Percentiles rank a stretch among this genome's conserved stretches.
Evolutionary conservation across 92 coral and sea anemone genomes (phyloP).

Genomic region (Micromussa lordhowensis): DNA sequence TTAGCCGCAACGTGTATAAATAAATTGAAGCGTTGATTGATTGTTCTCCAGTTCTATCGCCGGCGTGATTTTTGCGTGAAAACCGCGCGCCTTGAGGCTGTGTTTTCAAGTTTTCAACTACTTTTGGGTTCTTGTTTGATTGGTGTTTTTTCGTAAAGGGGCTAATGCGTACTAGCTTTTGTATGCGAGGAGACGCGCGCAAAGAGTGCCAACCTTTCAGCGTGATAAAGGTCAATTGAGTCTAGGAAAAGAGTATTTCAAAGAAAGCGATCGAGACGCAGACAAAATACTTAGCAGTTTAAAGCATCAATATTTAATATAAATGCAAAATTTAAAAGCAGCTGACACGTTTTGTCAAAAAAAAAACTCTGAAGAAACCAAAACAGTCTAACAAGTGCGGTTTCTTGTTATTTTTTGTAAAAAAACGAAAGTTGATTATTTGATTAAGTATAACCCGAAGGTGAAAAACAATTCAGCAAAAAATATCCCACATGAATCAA

Average conservation of each 20-base stretch:
- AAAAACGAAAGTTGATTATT: not conserved
- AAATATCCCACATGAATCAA: not conserved
- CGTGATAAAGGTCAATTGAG: not conserved
- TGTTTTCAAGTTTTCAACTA: not conserved
- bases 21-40: too few species aligned
- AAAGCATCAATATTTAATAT: slow-evolving; percentile 7
- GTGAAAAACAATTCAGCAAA: not conserved
- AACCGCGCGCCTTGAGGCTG: not conserved
- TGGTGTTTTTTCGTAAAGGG: not conserved
- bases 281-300: not conserved
- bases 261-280: not conserved
- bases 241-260: not conserved
- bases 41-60: not conserved
- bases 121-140: not conserved
- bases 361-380: not conserved
- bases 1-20: too few species aligned
- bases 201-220: not conserved
- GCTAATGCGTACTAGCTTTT: not conserved
- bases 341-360: not conserved
- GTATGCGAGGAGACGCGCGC: not conserved
- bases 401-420: not conserved
- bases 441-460: not conserved
- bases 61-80: not conserved
- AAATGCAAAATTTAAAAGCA: not conserved
- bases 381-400: not conserved